These are phyloP conservation scores for Caenorhabditis afra DNA, from an alignment of 2,888 invertebrate genomes.

Conservation along the genomic window DNA sequence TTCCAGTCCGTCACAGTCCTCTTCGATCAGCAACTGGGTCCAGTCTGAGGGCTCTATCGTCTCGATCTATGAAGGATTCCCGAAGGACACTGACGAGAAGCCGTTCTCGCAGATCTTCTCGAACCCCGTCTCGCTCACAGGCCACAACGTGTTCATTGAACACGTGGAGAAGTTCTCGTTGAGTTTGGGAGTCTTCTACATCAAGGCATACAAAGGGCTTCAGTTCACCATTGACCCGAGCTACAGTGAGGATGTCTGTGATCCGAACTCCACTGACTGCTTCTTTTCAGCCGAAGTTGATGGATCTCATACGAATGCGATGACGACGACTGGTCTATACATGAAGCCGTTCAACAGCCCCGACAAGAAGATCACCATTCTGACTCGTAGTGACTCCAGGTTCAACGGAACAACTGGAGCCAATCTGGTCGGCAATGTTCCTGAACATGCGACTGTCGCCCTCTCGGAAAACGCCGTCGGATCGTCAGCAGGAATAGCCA, in stretches of 20 bases:
- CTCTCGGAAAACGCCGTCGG: slow-evolving; percentile 1
- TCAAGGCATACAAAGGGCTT: slow-evolving; percentile 30
- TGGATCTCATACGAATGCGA: neutral
- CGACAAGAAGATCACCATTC: slow-evolving; percentile 23
- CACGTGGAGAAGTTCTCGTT: slow-evolving; percentile 35
- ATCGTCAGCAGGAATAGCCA: neutral
- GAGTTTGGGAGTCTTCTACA: slow-evolving; percentile 35
- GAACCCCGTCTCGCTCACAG: slow-evolving; percentile 9
- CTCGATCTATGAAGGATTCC: slow-evolving; percentile 31
- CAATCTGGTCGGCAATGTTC: slow-evolving; percentile 31
- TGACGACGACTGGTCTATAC: slow-evolving; percentile 39
- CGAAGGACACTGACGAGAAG: slow-evolving; percentile 35
- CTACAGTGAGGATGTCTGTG: neutral
- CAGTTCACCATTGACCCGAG: slow-evolving; percentile 20
- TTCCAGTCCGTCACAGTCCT: slow-evolving; percentile 21
- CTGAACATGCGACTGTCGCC: neutral
- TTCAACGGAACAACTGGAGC: slow-evolving; percentile 2
- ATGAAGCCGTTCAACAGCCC: slow-evolving; percentile 32
- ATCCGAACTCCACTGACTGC: too few relatives aligned
- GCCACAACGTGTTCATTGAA: slow-evolving; percentile 3
- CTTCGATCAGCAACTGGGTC: slow-evolving; percentile 25
- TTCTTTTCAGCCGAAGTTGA: slow-evolving; percentile 17
- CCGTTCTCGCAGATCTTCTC: slow-evolving; percentile 37
- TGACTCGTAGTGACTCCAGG: slow-evolving; percentile 10
- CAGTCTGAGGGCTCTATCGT: slow-evolving; percentile 15